Evolutionary conservation across 30 jellyfish, hydroid and myxozoan genomes (phyloP), one percentile per base, ranked within the genome.

Genomic region (Hydractinia symbiolongicarpus): DNA sequence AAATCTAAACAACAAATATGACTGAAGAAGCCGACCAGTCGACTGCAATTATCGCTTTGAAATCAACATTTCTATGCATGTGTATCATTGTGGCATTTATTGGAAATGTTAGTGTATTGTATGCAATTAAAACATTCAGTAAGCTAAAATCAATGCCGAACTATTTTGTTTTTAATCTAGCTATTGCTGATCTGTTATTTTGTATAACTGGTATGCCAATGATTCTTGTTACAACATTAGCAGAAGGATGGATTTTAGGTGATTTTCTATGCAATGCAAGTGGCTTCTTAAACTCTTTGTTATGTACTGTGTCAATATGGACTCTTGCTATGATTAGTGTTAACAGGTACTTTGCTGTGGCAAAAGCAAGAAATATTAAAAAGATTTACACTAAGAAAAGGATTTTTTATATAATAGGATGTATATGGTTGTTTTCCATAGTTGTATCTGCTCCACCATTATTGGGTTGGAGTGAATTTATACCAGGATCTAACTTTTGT

Each of bases 381-480:
- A 50, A 79, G 44, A 61, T 88, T 30, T 93, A 74, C 84, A 87
- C 80, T 50, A 84, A 81, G 85, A 87, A 77, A 20, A 54, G 84
- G 52, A 62, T 83, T 6, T 49, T 93, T 4, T 58, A 66, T 5
- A 77, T 88, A 21, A 93, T 87, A 15, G 94, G 78, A 5, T 50
- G 82, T 52, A 87, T 88, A 4, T 93, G 99, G 99, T 16, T 84
- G 21, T 44, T 81, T 6, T 85, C 96, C 19, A 53, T 62, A 4
- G 7, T 84, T 14, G 64, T 84, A 8, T 77, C 99, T 5, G 54
- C 85, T 53, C 87, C 93, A 0, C 99, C 99, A 10, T 70, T 77
- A 40, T 7, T 84, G 67, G 99, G 99, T n/a, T 93, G 99, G 99
- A 93, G 99, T 83, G 67, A 86, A 82, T 83, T 93, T 51, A 54